Base-by-base conservation (phyloP, 2,888 invertebrate genomes). In the Stegana nigrithorax region DNA sequence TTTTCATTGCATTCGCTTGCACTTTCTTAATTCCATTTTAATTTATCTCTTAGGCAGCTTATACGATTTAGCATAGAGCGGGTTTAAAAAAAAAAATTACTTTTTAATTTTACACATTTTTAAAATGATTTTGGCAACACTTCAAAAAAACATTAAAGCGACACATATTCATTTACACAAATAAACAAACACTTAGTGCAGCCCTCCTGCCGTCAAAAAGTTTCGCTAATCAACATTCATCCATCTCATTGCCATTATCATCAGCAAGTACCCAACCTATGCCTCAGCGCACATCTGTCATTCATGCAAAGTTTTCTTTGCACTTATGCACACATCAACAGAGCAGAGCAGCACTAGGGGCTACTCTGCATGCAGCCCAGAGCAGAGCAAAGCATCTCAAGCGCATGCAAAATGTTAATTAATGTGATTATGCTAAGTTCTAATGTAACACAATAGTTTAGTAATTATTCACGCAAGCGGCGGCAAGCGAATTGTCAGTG, bases 361-460 rank as follows among this genome's bases (percentile, higher is more conserved):
- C n/a, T n/a, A n/a, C n/a, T n/a, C n/a, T n/a, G n/a, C n/a, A 25
- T 59, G 32, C 29, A 29, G 27, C 59, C 32, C 6, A 2, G 59
- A 68, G 63, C 68, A 73, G 60, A 70, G 65, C 69, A 66, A 55
- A 55, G 36, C 21, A 55, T 55, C 32, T 55, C n/a, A 36, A 55
- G 36, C 53, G 53, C 19, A 51, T 14, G 29, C 17, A 29, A 7
- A 8, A 73, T 70, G 79, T 73, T 80, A 79, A 79, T 79, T 79
- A 79, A 80, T 80, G 73, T 68, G 78, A 80, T 79, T 77, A 80
- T 77, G 79, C 67, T 73, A 72, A 67, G 63, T 73, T 77, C 69
- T 65, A 71, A 73, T 79, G 79, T 77, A 72, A 68, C 75, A 79
- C 80, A 79, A 79, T 80, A 73, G 80, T 73, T 79, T 72, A 73